These are phyloP conservation scores for Butorides virescens DNA, from an alignment of 2,113 vertebrate genomes.

Conservation along the genomic window DNA sequence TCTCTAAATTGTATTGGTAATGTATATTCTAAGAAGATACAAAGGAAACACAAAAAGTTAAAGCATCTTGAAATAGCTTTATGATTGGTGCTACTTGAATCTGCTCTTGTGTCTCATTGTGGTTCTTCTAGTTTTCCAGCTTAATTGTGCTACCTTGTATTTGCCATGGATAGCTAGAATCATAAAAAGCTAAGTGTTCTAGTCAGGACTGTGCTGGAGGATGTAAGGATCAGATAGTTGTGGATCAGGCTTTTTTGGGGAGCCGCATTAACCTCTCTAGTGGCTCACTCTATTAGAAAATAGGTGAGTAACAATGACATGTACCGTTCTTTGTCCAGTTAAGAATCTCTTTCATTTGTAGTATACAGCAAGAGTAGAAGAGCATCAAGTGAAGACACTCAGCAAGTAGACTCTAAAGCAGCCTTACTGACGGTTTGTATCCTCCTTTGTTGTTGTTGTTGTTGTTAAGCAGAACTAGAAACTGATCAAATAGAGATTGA, in stretches of 20 bases:
- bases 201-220: not conserved
- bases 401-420: constrained; percentile 83
- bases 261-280: fast-evolving
- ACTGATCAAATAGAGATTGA: not conserved
- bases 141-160: not conserved
- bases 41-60: not conserved
- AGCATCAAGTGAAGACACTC: constrained; percentile 81
- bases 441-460: not conserved
- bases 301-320: not conserved
- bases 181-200: not conserved
- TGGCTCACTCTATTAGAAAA: not conserved
- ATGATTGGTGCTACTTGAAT: not conserved
- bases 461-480: not conserved
- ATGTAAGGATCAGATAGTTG: not conserved
- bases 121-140: not conserved
- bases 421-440: constrained; percentile 82
- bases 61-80: not conserved
- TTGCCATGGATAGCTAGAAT: not conserved
- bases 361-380: constrained; percentile 77
- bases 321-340: not conserved
- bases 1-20: not conserved
- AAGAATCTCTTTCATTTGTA: constrained; percentile 39
- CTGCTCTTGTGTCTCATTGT: not conserved
- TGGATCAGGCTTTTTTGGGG: not conserved
- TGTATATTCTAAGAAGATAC: not conserved